Evolutionary conservation across 2,888 invertebrate genomes (phyloP).

Genomic region (Cephalotes varians): DNA sequence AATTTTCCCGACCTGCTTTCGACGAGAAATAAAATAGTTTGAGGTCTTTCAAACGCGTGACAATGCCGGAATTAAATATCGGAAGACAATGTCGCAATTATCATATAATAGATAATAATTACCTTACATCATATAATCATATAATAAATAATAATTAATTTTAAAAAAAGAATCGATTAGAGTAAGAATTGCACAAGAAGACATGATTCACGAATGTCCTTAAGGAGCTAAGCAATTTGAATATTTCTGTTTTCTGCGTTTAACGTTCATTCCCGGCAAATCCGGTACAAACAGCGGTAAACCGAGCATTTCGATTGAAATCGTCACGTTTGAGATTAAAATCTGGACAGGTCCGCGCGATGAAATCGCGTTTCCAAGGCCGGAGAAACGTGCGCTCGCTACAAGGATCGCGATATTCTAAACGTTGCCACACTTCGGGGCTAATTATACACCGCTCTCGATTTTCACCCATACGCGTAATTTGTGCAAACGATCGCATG

Average conservation of each 20-base stretch:
- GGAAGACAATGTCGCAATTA: neutral
- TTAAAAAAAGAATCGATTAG: neutral
- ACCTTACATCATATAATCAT: no score
- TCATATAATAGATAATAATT: neutral
- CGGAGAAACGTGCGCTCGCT: constrained; percentile 5
- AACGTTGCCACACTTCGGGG: neutral
- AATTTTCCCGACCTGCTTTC: neutral
- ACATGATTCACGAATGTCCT: neutral
- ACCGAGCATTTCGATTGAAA: constrained; percentile 4
- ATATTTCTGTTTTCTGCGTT: neutral
- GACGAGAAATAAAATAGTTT: neutral
- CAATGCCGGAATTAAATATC: neutral
- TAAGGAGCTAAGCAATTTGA: neutral
- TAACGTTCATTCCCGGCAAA: constrained; percentile 18
- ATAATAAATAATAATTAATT: neutral
- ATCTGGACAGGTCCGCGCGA: constrained; percentile 29
- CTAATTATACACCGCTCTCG: constrained; percentile 56
- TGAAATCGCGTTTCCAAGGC: constrained; percentile 38
- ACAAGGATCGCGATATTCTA: constrained; percentile 47
- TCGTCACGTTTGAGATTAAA: constrained; percentile 30
- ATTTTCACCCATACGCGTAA: neutral
- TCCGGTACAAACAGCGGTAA: neutral
- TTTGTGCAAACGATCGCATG: neutral
- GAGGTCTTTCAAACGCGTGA: neutral
- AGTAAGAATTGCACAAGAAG: neutral